These are phyloP conservation scores for Passer montanus DNA, from an alignment of 2,113 vertebrate species.

Conservation along the genomic window DNA sequence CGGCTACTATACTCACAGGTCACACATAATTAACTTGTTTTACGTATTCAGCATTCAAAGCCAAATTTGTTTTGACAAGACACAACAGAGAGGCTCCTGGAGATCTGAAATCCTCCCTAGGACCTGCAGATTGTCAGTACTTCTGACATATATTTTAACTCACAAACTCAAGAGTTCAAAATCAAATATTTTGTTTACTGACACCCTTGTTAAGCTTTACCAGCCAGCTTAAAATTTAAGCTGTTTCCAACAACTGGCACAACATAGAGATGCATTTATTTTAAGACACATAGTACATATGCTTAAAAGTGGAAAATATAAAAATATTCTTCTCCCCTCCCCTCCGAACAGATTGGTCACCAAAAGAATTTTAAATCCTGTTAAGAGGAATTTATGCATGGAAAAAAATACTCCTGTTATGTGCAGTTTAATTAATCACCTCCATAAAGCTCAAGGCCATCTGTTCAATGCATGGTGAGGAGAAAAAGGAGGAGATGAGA, in stretches of 20 bases:
- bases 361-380: slow-evolving; percentile 22
- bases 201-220: neutral
- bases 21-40: neutral
- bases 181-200: neutral
- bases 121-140: neutral
- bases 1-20: neutral
- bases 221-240: neutral
- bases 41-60: neutral
- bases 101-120: neutral
- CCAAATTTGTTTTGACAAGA: neutral
- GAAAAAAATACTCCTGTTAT: neutral
- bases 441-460: slow-evolving; percentile 48
- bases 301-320: neutral
- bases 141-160: neutral
- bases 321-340: neutral
- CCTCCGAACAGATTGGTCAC: neutral
- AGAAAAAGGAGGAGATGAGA: neutral
- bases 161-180: neutral
- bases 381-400: slow-evolving; percentile 34
- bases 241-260: neutral
- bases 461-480: slow-evolving; percentile 5
- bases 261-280: neutral
- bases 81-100: neutral
- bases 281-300: neutral
- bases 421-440: slow-evolving; percentile 56